These are phyloP conservation scores for Caenorhabditis imperialis DNA, from an alignment of 2,888 invertebrate genomes.

Conservation along the genomic window DNA sequence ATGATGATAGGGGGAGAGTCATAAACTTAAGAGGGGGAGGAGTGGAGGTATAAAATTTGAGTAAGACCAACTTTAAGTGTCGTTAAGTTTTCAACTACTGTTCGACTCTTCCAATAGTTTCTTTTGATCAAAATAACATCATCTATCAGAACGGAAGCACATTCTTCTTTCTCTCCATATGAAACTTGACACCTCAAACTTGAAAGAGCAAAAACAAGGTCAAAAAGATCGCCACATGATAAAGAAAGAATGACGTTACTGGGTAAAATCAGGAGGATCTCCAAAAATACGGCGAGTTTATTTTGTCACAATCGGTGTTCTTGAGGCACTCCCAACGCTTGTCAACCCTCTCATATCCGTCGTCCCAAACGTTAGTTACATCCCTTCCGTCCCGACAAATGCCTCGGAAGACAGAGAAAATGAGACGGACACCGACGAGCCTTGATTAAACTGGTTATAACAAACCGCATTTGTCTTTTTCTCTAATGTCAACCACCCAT, in stretches of 20 bases:
- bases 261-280: too few species aligned
- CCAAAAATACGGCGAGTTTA: conserved; percentile 8
- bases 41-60: conserved; percentile 38
- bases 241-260: too few species aligned
- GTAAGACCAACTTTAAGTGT: conserved; percentile 4
- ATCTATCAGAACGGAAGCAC: neutral
- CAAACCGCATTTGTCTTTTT: conserved; percentile 4
- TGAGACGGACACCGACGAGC: conserved; percentile 14
- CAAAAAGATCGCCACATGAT: too few species aligned
- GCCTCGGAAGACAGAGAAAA: conserved; percentile 18
- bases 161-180: conserved; percentile 19
- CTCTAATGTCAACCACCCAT: conserved; percentile 9
- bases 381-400: conserved; percentile 30
- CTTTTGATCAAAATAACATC: neutral
- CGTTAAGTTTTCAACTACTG: neutral
- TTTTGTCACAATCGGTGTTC: conserved; percentile 5
- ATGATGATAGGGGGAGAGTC: conserved; percentile 11
- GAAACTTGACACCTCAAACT: conserved; percentile 32
- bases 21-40: conserved; percentile 43
- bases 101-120: neutral
- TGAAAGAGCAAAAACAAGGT: conserved; percentile 24
- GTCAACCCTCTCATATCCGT: conserved; percentile 22
- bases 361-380: conserved; percentile 41
- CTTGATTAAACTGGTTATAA: conserved; percentile 50
- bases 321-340: conserved; percentile 4